Conservation (phyloP, 1,140 invertebrate genomes). For the Leptonema lineaticorne region DNA sequence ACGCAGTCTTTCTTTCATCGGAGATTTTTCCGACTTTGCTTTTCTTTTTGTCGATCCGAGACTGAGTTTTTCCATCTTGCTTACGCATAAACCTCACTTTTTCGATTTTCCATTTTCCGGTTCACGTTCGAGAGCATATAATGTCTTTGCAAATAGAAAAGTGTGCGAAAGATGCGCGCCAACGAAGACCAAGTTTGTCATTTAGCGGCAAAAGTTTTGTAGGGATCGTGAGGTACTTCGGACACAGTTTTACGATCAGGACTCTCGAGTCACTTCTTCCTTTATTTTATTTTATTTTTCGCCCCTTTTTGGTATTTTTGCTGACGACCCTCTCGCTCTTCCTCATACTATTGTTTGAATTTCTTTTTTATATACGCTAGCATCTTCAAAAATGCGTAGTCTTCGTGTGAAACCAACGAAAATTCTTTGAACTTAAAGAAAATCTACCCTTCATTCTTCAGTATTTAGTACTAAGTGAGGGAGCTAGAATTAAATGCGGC, state of each 20-base stretch:
- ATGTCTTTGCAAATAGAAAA: slow-evolving; percentile 26
- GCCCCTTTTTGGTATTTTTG: background rate
- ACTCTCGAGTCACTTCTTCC: slow-evolving; percentile 15
- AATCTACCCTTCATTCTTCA: no score
- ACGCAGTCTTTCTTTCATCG: no score
- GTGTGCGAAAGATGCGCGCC: slow-evolving; percentile 2
- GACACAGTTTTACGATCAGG: slow-evolving; percentile 30
- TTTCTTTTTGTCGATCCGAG: no score
- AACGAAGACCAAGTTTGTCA: slow-evolving; percentile 22
- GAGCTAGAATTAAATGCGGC: no score
- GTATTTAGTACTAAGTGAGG: no score
- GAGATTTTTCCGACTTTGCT: no score
- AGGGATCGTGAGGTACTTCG: slow-evolving; percentile 2
- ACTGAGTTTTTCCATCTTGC: background rate
- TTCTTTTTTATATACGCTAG: no score
- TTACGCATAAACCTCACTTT: background rate
- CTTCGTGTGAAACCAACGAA: no score
- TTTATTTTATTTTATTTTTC: slow-evolving; percentile 9
- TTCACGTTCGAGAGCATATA: background rate
- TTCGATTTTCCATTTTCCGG: background rate
- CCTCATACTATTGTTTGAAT: no score
- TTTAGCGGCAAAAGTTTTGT: slow-evolving; percentile 4
- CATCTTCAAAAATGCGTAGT: no score
- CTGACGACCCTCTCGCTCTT: no score
- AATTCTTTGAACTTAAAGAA: no score